Conservation (phyloP, 2,888 invertebrate species). For the Rhodophaea formosa region DNA sequence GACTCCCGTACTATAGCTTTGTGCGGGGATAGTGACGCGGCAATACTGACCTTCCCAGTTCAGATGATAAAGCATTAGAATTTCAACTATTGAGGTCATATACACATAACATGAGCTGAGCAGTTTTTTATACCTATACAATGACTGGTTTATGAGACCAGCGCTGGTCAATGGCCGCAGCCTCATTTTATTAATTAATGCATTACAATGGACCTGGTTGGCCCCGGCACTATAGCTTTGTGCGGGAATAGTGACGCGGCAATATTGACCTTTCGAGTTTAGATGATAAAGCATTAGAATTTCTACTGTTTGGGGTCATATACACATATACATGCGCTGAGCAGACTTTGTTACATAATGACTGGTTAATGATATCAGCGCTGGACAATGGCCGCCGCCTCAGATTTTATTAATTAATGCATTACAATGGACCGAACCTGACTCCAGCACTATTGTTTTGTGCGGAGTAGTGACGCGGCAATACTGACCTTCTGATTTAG, state of each 20-base stretch:
- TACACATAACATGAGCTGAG: too few relatives aligned
- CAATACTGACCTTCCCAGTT: slow-evolving; percentile 50
- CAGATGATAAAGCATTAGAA: slow-evolving; percentile 18
- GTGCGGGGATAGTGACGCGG: slow-evolving; percentile 60
- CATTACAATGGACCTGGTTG: slow-evolving; percentile 61
- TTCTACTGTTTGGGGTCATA: too few relatives aligned
- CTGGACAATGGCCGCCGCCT: slow-evolving; percentile 71
- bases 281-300: slow-evolving; percentile 14
- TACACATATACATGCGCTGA: too few relatives aligned
- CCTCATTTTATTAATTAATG: slow-evolving; percentile 80
- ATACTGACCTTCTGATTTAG: too few relatives aligned
- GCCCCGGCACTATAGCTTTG: slow-evolving; percentile 70
- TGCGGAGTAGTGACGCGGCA: slow-evolving; percentile 23
- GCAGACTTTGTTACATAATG: slow-evolving; percentile 69
- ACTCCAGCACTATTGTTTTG: slow-evolving; percentile 69
- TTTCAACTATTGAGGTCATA: too few relatives aligned
- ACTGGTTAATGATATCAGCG: slow-evolving; percentile 79
- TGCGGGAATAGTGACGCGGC: slow-evolving; percentile 62
- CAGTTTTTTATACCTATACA: slow-evolving; percentile 66
- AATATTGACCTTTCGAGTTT: slow-evolving; percentile 48
- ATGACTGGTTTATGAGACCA: slow-evolving; percentile 80
- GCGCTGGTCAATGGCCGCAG: slow-evolving; percentile 69
- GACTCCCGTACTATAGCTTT: slow-evolving; percentile 71
- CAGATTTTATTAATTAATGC: slow-evolving; percentile 80
- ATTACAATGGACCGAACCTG: slow-evolving; percentile 61